These are phyloP conservation scores for Perca schrenkii DNA, from an alignment of 2,113 vertebrate genomes.

Conservation along the genomic window DNA sequence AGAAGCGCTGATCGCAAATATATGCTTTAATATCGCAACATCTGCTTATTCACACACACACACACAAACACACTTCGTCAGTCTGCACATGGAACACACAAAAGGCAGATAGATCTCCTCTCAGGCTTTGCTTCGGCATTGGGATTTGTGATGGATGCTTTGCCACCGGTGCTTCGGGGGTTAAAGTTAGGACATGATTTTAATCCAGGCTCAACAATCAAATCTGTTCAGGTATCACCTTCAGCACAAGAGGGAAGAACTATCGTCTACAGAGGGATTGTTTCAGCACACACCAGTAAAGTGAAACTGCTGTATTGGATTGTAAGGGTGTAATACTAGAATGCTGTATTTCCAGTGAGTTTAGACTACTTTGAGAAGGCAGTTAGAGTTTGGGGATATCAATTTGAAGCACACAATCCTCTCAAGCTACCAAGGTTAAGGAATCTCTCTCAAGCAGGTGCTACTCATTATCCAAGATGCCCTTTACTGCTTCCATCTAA, in stretches of 20 bases:
- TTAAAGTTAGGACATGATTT: conserved; percentile 45
- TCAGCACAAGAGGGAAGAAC: conserved; percentile 22
- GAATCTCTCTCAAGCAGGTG: conserved; percentile 14
- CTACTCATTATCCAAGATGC: conserved; percentile 5
- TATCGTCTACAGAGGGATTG: not conserved
- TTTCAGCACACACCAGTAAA: conserved; percentile 14
- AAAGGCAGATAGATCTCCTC: conserved; percentile 1
- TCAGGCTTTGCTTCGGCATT: conserved; percentile 28
- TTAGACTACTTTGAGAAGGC: conserved; percentile 18
- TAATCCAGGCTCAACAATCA: conserved; percentile 55
- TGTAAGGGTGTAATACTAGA: conserved; percentile 26
- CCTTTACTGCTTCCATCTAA: conserved; percentile 16
- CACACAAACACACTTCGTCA: not conserved
- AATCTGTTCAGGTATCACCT: conserved; percentile 65
- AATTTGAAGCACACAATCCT: conserved; percentile 10
- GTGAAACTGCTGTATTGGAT: conserved; percentile 26
- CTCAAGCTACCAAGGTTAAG: conserved; percentile 9
- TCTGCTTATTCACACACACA: conserved; percentile 8
- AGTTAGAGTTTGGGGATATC: conserved; percentile 13
- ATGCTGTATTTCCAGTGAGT: conserved; percentile 23
- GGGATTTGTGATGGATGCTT: conserved; percentile 44
- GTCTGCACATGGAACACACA: conserved; percentile 15
- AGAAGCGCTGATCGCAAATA: conserved; percentile 30
- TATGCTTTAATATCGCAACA: conserved; percentile 18
- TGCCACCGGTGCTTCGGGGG: conserved; percentile 3